Percentiles rank a stretch among this genome's conserved stretches.
phyloP scores from a whole-genome alignment of 2,888 invertebrate genomes.

The Agapostemon virescens region DNA sequence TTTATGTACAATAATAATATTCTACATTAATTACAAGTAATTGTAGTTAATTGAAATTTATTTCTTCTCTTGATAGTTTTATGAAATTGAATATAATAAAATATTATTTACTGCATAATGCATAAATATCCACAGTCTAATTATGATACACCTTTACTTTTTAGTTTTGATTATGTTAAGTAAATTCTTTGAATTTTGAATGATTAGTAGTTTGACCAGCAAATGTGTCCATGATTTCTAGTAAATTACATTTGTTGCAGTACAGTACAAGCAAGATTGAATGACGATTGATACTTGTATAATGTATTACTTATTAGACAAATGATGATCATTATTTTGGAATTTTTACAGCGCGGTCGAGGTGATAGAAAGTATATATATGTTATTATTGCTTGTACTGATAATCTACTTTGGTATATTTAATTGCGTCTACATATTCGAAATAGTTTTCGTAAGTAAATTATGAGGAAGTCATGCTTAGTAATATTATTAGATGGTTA shows the following conservation, averaged over 20 bases:
- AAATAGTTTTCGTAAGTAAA: constrained; percentile 40
- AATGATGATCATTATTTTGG: background rate
- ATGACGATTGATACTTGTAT: background rate
- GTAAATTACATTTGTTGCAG: background rate
- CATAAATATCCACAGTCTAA: too few relatives aligned
- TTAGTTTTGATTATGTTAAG: too few relatives aligned
- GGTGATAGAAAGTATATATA: constrained; percentile 29
- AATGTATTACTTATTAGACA: background rate
- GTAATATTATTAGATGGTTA: background rate
- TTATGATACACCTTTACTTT: too few relatives aligned
- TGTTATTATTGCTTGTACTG: constrained; percentile 32
- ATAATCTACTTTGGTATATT: constrained; percentile 33
- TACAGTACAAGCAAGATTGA: background rate
- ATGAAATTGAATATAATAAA: too few relatives aligned
- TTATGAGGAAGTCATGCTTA: background rate
- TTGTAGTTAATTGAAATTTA: too few relatives aligned
- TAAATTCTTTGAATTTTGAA: too few relatives aligned
- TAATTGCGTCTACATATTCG: constrained; percentile 28
- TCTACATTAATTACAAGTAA: too few relatives aligned
- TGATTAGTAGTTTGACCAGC: too few relatives aligned
- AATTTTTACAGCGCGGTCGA: constrained; percentile 24
- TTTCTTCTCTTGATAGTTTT: too few relatives aligned
- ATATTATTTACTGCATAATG: too few relatives aligned
- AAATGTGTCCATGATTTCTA: background rate
- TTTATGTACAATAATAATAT: too few relatives aligned